phyloP scores from a whole-genome alignment of 2,888 invertebrate species.

The Ophion slaviceki region DNA sequence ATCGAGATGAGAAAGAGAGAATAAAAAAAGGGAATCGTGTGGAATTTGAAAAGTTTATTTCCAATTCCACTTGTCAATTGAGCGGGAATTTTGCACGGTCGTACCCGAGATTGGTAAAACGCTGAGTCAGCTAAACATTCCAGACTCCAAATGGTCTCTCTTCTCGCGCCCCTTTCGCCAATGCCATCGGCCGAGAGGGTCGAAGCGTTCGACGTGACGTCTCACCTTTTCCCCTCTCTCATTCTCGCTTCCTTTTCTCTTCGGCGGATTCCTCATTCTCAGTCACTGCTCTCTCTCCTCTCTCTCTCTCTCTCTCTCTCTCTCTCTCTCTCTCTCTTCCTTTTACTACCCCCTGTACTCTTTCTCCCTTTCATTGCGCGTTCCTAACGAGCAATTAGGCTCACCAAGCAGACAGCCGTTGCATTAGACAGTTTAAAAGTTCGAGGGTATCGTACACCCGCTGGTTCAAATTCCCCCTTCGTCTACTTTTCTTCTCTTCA shows the following conservation, averaged over 20 bases:
- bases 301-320: slow-evolving; percentile 1
- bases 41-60: slow-evolving; percentile 58
- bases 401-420: slow-evolving; percentile 58
- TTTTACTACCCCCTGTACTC: slow-evolving; percentile 15
- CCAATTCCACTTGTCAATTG: slow-evolving; percentile 58
- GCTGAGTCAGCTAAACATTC: slow-evolving; percentile 55
- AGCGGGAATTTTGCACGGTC: slow-evolving; percentile 50
- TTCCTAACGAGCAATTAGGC: slow-evolving; percentile 63
- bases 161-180: slow-evolving; percentile 27
- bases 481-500: slow-evolving; percentile 27
- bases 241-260: slow-evolving; percentile 45
- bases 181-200: slow-evolving; percentile 25
- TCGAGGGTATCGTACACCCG: slow-evolving; percentile 38
- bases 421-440: slow-evolving; percentile 62
- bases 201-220: slow-evolving; percentile 49
- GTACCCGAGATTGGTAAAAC: slow-evolving; percentile 57
- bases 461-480: slow-evolving; percentile 28
- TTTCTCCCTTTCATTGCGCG: slow-evolving; percentile 25
- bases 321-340: slow-evolving; percentile 3
- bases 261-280: slow-evolving; percentile 52
- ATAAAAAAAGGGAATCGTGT: slow-evolving; percentile 25
- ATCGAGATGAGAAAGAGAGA: neutral
- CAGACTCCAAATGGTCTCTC: slow-evolving; percentile 46
- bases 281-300: neutral
- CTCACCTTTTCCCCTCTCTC: slow-evolving; percentile 51